Conservation (phyloP, 2,888 invertebrate species). For the Dioctria linearis region DNA sequence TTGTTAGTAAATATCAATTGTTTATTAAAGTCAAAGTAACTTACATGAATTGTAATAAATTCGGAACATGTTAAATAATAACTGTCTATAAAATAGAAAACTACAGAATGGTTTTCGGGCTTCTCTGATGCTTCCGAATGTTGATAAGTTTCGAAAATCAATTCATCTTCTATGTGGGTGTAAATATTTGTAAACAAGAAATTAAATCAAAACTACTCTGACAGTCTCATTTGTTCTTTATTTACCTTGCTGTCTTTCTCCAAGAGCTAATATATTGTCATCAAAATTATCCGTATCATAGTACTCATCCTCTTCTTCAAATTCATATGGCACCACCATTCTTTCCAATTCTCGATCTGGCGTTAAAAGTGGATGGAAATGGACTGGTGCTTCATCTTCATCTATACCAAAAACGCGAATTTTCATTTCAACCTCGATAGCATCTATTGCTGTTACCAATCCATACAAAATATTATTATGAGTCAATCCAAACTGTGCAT, state of each 20-base stretch:
- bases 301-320: conserved; percentile 56
- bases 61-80: conserved; percentile 65
- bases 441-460: conserved; percentile 61
- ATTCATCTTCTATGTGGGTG: conserved; percentile 24
- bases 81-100: conserved; percentile 66
- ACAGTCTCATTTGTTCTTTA: background rate
- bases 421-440: conserved; percentile 62
- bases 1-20: background rate
- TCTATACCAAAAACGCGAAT: conserved; percentile 66
- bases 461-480: conserved; percentile 60
- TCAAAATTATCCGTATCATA: conserved; percentile 56
- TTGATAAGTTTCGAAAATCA: conserved; percentile 62
- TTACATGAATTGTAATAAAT: conserved; percentile 65
- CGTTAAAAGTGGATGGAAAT: conserved; percentile 63
- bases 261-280: conserved; percentile 54
- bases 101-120: conserved; percentile 62
- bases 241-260: conserved; percentile 56
- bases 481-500: conserved; percentile 62
- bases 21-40: conserved; percentile 57
- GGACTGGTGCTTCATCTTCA: conserved; percentile 60
- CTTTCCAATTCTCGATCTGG: conserved; percentile 56
- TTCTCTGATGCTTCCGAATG: conserved; percentile 60
- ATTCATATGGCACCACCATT: conserved; percentile 36
- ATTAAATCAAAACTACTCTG: background rate
- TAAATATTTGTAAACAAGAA: background rate